phyloP scores from a whole-genome alignment of 2,113 vertebrate genomes.

The Clarias batrachus region DNA sequence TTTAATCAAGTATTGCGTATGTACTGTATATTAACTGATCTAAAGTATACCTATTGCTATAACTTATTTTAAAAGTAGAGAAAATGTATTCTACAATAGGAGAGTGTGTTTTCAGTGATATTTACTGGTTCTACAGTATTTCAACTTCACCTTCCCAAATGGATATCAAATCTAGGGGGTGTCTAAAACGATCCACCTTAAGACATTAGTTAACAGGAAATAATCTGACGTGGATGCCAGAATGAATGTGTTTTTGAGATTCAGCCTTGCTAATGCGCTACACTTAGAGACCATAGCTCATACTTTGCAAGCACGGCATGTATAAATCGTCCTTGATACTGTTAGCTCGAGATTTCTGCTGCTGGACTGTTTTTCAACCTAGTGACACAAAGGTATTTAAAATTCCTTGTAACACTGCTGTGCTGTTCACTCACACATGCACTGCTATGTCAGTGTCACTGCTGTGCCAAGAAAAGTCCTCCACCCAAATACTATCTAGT shows the following conservation, averaged over 20 bases:
- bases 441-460: neutral
- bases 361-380: constrained; percentile 1
- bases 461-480: neutral
- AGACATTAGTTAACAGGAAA: neutral
- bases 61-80: too few relatives aligned
- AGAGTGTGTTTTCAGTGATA: neutral
- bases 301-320: neutral
- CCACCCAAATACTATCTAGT: neutral
- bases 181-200: neutral
- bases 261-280: neutral
- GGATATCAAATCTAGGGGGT: neutral
- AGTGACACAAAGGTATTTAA: neutral
- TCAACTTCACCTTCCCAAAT: neutral
- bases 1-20: too few relatives aligned
- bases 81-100: neutral
- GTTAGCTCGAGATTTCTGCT: neutral
- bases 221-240: neutral
- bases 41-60: too few relatives aligned
- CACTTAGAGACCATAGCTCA: neutral
- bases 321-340: neutral
- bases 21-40: too few relatives aligned
- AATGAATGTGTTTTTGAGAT: neutral
- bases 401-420: neutral
- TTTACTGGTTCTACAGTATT: neutral
- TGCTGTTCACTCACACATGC: neutral